A percentile compares a stretch with the other conserved stretches of the same genome.
Conservation (phyloP, 2,113 vertebrate genomes). For the Macaca fascicularis region T2T-MFA8v1.1 NC_088387.1:20381001-20381500, state of each 20-base stretch:
- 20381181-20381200: not conserved
- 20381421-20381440: not conserved
- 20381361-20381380: not conserved
- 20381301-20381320: not conserved
- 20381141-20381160: not conserved
- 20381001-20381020: not conserved
- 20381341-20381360: not conserved
- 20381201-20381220: not conserved
- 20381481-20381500: too few species aligned
- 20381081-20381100: not conserved
- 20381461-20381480: not conserved
- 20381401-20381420: not conserved
- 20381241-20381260: not conserved
- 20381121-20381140: not conserved
- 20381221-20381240: not conserved
- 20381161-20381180: not conserved
- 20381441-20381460: not conserved
- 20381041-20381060: not conserved
- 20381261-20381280: not conserved
- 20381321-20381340: fast-evolving
- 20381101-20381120: conserved; percentile 10
- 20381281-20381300: not conserved
- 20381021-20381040: not conserved
- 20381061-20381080: not conserved
- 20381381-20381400: not conserved